A percentile compares a stretch with the other conserved stretches of the same genome.
These are phyloP conservation scores for Vandiemenella viatica DNA, from an alignment of 2,888 invertebrate genomes.

Conservation along the genomic window DNA sequence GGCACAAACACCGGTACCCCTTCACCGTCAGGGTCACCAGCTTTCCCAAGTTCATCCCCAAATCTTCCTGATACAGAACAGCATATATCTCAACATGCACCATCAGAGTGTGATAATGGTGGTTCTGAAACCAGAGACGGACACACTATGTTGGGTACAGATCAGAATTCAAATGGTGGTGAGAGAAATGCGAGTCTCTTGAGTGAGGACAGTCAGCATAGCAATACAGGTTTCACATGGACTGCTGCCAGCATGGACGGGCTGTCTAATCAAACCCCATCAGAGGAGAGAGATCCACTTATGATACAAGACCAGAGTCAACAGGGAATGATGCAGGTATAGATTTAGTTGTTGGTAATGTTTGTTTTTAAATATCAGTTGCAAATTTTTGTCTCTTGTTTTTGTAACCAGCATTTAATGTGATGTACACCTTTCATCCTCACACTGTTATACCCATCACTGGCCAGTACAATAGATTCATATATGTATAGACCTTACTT, in stretches of 20 bases:
- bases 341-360: no score
- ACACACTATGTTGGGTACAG: no score
- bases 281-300: constrained; percentile 25
- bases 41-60: neutral
- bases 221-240: neutral
- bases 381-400: no score
- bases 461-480: no score
- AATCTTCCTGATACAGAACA: neutral
- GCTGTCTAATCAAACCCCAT: neutral
- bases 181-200: neutral
- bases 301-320: constrained; percentile 26
- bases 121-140: no score
- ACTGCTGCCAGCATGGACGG: neutral
- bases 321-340: neutral
- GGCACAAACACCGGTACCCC: neutral
- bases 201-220: constrained; percentile 1
- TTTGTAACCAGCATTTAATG: no score
- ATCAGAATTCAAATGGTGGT: neutral
- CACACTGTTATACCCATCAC: no score
- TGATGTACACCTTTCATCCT: no score
- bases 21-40: neutral
- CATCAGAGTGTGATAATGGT: neutral
- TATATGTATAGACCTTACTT: no score
- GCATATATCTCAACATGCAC: neutral
- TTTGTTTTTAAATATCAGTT: no score